phyloP scores from a whole-genome alignment of 2,113 vertebrate genomes.

The Setophaga petechia region DNA sequence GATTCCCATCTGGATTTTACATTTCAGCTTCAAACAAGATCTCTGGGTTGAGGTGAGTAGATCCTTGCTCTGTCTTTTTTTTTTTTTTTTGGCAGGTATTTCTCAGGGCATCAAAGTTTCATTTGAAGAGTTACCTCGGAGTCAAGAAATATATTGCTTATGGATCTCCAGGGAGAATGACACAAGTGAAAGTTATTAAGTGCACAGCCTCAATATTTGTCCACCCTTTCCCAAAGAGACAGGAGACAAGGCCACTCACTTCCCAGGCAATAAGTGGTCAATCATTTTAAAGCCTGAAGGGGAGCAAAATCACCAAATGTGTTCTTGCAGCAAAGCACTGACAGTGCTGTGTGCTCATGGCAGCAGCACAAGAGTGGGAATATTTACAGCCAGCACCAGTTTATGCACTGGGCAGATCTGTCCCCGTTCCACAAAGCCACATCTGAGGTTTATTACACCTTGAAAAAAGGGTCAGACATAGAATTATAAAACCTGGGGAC shows the following conservation, averaged over 20 bases:
- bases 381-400: not conserved
- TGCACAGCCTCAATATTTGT: constrained; percentile 51
- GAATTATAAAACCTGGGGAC: not conserved
- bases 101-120: constrained; percentile 47
- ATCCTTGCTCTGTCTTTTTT: not conserved
- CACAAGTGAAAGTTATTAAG: constrained; percentile 51
- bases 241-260: not conserved
- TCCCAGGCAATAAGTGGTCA: constrained; percentile 27
- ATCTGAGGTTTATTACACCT: not conserved
- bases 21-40: constrained; percentile 1
- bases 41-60: not conserved
- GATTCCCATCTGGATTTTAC: not conserved
- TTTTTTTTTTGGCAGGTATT: not conserved
- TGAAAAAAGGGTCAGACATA: not conserved
- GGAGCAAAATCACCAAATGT: not conserved
- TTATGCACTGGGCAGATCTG: not conserved
- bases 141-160: constrained; percentile 50
- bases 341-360: not conserved
- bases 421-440: not conserved
- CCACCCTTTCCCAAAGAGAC: not conserved
- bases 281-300: constrained; percentile 32
- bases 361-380: not conserved
- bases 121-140: constrained; percentile 20
- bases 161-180: constrained; percentile 4
- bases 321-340: not conserved